These are phyloP conservation scores for Rhinolophus sinicus DNA, from an alignment of 2,113 vertebrate genomes.

Conservation along the genomic window DNA sequence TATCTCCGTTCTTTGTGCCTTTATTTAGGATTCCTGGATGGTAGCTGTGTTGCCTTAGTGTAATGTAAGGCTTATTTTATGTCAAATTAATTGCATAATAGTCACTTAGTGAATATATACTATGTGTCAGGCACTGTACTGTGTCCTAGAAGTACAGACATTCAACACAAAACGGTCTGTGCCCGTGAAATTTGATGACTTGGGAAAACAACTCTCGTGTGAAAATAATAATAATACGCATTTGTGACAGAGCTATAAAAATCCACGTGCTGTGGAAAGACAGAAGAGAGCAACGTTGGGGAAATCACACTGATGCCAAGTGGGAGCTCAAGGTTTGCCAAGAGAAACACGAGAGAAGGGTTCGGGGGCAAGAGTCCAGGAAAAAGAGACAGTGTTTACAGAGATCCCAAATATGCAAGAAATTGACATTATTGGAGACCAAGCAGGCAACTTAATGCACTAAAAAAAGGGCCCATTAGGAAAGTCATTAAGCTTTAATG, in stretches of 20 bases:
- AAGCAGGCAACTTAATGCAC: not conserved
- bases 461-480: not conserved
- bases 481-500: no score
- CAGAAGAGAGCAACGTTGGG: not conserved
- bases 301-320: not conserved
- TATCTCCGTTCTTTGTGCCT: constrained; percentile 16
- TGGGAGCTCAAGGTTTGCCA: not conserved
- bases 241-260: not conserved
- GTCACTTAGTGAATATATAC: not conserved
- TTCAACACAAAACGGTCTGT: not conserved
- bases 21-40: not conserved
- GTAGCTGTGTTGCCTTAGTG: not conserved
- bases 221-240: not conserved
- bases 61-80: not conserved
- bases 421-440: not conserved
- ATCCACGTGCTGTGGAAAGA: not conserved
- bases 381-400: not conserved
- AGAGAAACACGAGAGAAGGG: not conserved
- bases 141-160: no score
- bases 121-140: not conserved
- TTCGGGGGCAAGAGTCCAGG: not conserved
- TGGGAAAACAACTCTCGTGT: not conserved
- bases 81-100: not conserved
- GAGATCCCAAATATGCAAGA: not conserved
- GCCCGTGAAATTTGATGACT: not conserved